These are phyloP conservation scores for Dermatemys mawii DNA, from an alignment of 2,113 vertebrate genomes.

Conservation along the genomic window DNA sequence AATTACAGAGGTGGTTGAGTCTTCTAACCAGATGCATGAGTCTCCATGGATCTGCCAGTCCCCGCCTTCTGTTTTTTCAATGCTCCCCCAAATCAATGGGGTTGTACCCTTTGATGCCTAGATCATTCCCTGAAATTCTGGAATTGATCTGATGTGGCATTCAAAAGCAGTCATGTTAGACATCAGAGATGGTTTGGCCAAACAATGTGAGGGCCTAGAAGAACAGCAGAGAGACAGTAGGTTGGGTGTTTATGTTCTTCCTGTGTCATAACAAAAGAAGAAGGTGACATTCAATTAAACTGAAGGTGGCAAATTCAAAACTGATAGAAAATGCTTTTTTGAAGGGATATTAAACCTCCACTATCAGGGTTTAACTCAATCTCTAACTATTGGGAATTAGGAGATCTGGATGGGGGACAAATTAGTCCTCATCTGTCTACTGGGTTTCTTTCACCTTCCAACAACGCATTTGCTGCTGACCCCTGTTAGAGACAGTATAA, in stretches of 20 bases:
- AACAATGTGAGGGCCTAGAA: too few relatives aligned
- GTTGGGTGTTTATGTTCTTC: background rate
- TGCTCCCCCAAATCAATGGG: background rate
- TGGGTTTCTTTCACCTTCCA: background rate
- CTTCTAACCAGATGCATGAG: background rate
- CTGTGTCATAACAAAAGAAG: background rate
- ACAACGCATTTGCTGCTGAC: background rate
- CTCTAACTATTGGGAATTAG: background rate
- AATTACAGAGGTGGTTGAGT: background rate
- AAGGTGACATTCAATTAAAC: background rate
- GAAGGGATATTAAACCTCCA: accelerated
- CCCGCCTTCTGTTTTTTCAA: background rate
- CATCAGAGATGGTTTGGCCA: too few relatives aligned
- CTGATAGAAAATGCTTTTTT: background rate
- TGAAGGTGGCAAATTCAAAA: background rate
- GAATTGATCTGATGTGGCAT: background rate
- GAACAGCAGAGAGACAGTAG: background rate
- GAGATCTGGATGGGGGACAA: background rate
- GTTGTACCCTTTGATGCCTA: background rate
- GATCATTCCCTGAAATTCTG: background rate
- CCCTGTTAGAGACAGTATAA: background rate
- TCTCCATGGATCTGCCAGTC: background rate
- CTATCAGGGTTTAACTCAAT: background rate
- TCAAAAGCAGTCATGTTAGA: background rate
- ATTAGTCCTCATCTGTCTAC: background rate